These are phyloP conservation scores for Oedothorax gibbosus DNA, from an alignment of 1,140 invertebrate genomes.

Conservation along the genomic window DNA sequence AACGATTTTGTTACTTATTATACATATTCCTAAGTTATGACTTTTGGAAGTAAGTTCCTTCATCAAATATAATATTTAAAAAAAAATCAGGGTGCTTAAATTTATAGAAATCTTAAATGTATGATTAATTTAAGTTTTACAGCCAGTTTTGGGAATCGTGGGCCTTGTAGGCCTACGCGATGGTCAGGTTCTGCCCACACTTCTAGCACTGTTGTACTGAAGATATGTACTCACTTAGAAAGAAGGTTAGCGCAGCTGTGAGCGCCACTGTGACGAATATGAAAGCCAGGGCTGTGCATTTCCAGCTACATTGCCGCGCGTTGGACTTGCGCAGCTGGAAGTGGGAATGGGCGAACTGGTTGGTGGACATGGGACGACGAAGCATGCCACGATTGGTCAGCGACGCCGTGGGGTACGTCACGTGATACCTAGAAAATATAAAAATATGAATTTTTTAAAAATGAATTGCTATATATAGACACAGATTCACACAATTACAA, in stretches of 20 bases:
- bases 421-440: conserved; percentile 49
- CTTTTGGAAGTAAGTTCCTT: too few species aligned
- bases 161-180: not conserved
- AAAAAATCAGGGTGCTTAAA: too few species aligned
- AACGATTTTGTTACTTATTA: too few species aligned
- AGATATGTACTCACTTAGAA: conserved; percentile 94
- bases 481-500: too few species aligned
- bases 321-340: conserved; percentile 94
- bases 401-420: conserved; percentile 50
- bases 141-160: not conserved
- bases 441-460: too few species aligned
- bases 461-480: too few species aligned
- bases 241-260: conserved; percentile 91
- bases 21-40: too few species aligned
- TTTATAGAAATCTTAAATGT: not conserved
- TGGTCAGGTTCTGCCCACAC: too few species aligned
- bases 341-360: conserved; percentile 74
- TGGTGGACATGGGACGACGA: conserved; percentile 56
- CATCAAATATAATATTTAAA: too few species aligned
- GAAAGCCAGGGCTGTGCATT: conserved; percentile 90
- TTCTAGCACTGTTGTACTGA: too few species aligned
- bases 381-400: conserved; percentile 48
- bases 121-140: not conserved
- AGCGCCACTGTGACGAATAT: conserved; percentile 88
- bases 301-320: conserved; percentile 93